Evolutionary conservation across 2,888 invertebrate species (phyloP), one percentile per base, ranked within the genome.

Genomic region (Synergus laeviventris): DNA sequence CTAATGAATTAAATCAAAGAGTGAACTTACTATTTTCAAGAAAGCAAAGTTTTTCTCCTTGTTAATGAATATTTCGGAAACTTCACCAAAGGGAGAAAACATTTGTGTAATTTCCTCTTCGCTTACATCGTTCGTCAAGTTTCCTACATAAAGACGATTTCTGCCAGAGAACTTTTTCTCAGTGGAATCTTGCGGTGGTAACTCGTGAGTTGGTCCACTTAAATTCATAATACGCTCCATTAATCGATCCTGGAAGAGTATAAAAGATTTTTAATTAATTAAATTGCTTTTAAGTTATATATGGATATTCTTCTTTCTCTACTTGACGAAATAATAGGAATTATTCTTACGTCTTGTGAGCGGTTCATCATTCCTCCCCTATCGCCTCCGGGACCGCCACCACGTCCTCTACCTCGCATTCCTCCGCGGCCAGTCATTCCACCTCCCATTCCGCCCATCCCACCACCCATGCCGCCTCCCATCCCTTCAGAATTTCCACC

Each of bases 41-140:
- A 99, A 99, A 39, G 98, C 99, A 92, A 99, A 99, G 89, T 98
- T 98, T 91, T 99, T 98, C 79, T 97, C 96, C 79, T 97, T 95
- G 91, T 99, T 99, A 18, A 99, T 92, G 90, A 98, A 99, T 38
- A 97, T 92, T 91, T 99, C 99, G 14, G 96, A 94, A 70, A 96
- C 94, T 92, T 99, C 98, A 49, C 99, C 99, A 91, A 93, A 98
- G 54, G 95, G 94, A 79, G 94, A 93, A 91, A 99, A 99, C 90
- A 99, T 91, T 81, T 94, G 94, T 76, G 94, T 94, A 76, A 99
- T 93, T 88, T 99, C 98, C 73, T 96, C 96, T 89, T 99, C 98
- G 1, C 95, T 95, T 0, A 96, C 94, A 88, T 99, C 98, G 84
- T 94, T 94, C 0, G 97, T 95, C 16, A 99, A 93, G 91, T 99